Conservation (phyloP, 2,797 vertebrate species). For the Oreochromis grahami region DNA sequence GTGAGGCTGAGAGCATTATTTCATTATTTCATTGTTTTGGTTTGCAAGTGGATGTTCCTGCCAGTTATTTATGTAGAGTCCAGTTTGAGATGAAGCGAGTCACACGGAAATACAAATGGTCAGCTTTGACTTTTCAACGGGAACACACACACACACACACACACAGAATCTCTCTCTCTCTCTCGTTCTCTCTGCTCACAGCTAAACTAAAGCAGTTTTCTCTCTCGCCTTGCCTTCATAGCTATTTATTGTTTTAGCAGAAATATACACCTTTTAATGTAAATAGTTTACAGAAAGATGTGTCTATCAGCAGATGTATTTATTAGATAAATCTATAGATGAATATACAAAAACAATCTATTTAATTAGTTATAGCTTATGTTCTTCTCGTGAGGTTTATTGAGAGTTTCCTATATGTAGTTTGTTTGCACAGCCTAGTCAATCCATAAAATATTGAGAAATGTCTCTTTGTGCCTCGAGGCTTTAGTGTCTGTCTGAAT, state of each 20-base stretch:
- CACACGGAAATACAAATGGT: background rate
- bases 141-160: background rate
- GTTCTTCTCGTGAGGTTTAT: slow-evolving; percentile 72
- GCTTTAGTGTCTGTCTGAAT: slow-evolving; percentile 58
- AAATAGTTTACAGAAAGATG: slow-evolving; percentile 77
- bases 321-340: slow-evolving; percentile 80
- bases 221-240: slow-evolving; percentile 55
- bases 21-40: background rate
- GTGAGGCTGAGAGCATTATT: slow-evolving; percentile 9
- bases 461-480: slow-evolving; percentile 66
- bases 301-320: slow-evolving; percentile 78
- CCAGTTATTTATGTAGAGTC: slow-evolving; percentile 18
- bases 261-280: slow-evolving; percentile 68
- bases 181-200: background rate
- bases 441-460: slow-evolving; percentile 59
- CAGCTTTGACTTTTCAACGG: slow-evolving; percentile 3
- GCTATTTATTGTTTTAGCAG: slow-evolving; percentile 71
- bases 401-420: slow-evolving; percentile 66
- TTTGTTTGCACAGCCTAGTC: slow-evolving; percentile 73
- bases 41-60: slow-evolving; percentile 14
- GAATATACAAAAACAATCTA: slow-evolving; percentile 67
- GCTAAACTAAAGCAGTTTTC: slow-evolving; percentile 27
- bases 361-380: slow-evolving; percentile 73
- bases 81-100: background rate
- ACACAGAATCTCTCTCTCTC: background rate